phyloP scores from a whole-genome alignment of 2,797 vertebrate genomes.

The Sebastiscus albofasciatus region DNA sequence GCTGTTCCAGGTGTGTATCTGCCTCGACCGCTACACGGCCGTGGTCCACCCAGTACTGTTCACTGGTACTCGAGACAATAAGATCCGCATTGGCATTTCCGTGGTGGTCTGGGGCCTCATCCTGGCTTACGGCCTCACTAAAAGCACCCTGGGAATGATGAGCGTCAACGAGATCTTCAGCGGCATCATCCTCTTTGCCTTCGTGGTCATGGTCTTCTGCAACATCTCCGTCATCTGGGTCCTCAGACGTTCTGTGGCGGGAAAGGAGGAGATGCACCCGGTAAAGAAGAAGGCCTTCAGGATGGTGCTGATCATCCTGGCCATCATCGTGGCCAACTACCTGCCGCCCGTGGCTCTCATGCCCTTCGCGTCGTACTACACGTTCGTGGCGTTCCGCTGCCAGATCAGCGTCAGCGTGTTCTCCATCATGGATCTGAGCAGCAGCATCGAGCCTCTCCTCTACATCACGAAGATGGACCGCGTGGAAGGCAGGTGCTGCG shows the following conservation, averaged over 20 bases:
- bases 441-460: constrained; percentile 82
- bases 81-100: constrained; percentile 61
- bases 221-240: constrained; percentile 83
- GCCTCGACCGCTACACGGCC: constrained; percentile 81
- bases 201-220: constrained; percentile 82
- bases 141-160: constrained; percentile 62
- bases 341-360: constrained; percentile 79
- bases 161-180: constrained; percentile 72
- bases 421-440: constrained; percentile 84
- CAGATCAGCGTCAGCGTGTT: constrained; percentile 75
- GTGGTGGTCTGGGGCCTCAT: constrained; percentile 69
- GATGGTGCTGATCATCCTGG: constrained; percentile 78
- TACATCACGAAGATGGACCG: constrained; percentile 80
- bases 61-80: constrained; percentile 69
- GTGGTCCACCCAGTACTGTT: constrained; percentile 82
- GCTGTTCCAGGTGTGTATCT: constrained; percentile 76
- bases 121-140: constrained; percentile 70
- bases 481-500: constrained; percentile 35
- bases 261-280: constrained; percentile 81
- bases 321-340: constrained; percentile 80
- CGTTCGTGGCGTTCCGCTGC: constrained; percentile 64
- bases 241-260: constrained; percentile 75
- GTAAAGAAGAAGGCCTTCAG: constrained; percentile 83
- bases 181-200: constrained; percentile 75
- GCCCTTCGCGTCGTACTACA: constrained; percentile 78